phyloP scores from a whole-genome alignment of 2,113 vertebrate species.

The Otis tarda region DNA sequence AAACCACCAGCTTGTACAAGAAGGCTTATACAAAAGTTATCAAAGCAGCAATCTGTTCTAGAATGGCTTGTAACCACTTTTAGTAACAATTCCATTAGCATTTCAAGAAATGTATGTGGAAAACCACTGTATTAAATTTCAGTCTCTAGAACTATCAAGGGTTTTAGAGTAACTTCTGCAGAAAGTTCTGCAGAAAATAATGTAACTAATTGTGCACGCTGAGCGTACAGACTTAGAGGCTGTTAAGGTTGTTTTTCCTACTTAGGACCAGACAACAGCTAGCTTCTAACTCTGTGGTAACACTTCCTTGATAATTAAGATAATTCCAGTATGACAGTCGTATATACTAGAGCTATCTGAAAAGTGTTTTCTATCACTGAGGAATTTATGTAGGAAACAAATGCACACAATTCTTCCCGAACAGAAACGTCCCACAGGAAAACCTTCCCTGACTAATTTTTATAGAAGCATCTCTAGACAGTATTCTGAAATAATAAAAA shows the following conservation, averaged over 20 bases:
- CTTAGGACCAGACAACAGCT: not conserved
- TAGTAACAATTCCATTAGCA: conserved; percentile 49
- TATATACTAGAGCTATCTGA: not conserved
- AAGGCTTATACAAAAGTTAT: conserved; percentile 68
- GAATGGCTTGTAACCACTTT: conserved; percentile 66
- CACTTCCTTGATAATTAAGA: not conserved
- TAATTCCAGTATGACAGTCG: not conserved
- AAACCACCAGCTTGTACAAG: conserved; percentile 75
- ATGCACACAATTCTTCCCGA: not conserved
- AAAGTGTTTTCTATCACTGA: not conserved
- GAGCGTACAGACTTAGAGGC: not conserved
- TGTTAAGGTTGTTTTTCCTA: not conserved
- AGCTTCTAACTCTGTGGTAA: not conserved
- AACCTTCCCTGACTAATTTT: not conserved
- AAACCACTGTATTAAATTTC: not conserved
- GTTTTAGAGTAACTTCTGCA: not conserved
- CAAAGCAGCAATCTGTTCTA: conserved; percentile 67
- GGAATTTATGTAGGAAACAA: not conserved
- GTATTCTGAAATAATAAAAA: conserved; percentile 26
- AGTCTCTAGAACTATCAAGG: not conserved
- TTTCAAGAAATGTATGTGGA: conserved; percentile 21
- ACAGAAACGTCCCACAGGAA: not conserved
- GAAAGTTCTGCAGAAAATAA: not conserved
- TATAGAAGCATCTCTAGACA: not conserved
- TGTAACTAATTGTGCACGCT: not conserved